These are phyloP conservation scores for Pseudomyrmex concolor DNA, from an alignment of 1,140 invertebrate species.

Conservation along the genomic window DNA sequence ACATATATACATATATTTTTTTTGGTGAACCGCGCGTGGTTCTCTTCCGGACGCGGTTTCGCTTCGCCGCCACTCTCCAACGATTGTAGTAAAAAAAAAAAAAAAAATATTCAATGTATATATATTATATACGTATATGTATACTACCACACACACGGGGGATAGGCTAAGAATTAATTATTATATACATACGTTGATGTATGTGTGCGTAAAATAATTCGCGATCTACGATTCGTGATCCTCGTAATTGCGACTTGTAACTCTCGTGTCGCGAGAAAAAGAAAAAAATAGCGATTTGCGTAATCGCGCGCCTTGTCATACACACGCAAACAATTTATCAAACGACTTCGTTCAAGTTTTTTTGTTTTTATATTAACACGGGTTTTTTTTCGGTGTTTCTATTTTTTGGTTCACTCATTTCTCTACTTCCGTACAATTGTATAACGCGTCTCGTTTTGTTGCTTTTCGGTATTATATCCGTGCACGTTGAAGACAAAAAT, in stretches of 20 bases:
- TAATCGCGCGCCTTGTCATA: constrained; percentile 50
- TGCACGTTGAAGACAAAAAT: constrained; percentile 3
- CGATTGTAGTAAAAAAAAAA: constrained; percentile 42
- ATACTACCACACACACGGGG: constrained; percentile 15
- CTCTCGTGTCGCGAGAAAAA: constrained; percentile 10
- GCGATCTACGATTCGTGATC: constrained; percentile 35
- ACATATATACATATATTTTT: constrained; percentile 42
- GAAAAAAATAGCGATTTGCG: constrained; percentile 26
- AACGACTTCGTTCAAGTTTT: constrained; percentile 27
- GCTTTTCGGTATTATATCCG: constrained; percentile 26
- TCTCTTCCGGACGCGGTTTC: constrained; percentile 26
- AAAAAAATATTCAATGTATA: constrained; percentile 50
- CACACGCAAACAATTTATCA: constrained; percentile 13
- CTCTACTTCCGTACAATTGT: background rate
- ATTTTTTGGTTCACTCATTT: constrained; percentile 26
- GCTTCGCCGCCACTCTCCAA: constrained; percentile 43
- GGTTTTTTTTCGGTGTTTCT: constrained; percentile 31
- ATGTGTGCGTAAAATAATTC: constrained; percentile 51
- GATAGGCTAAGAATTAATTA: constrained; percentile 63
- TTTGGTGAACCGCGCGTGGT: constrained; percentile 14
- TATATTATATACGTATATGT: no score
- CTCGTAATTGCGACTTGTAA: constrained; percentile 18
- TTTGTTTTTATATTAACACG: constrained; percentile 35
- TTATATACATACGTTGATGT: constrained; percentile 54
- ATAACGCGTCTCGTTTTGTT: constrained; percentile 21